These are phyloP conservation scores for Nemoura dubitans DNA, from an alignment of 2,888 invertebrate species.

Conservation along the genomic window DNA sequence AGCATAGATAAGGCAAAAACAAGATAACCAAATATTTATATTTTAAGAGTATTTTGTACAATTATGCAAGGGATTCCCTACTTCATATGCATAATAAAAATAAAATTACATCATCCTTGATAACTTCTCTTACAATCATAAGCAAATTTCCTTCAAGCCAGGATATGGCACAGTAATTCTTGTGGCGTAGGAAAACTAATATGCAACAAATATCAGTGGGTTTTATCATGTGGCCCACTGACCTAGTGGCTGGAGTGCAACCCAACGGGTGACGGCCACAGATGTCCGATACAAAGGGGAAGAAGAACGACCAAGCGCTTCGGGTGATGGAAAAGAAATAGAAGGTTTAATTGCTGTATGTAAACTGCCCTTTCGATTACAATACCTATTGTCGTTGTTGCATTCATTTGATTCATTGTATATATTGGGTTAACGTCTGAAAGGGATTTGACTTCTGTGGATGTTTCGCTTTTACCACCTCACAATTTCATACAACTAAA, in stretches of 20 bases:
- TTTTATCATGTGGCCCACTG: constrained; percentile 3
- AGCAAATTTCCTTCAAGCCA: not conserved
- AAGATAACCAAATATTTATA: not conserved
- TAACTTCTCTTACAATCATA: not conserved
- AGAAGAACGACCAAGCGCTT: not conserved
- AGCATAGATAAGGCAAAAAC: not conserved
- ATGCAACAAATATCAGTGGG: constrained; percentile 12
- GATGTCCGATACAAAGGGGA: not conserved
- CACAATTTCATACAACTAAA: too few relatives aligned
- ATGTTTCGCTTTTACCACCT: too few relatives aligned
- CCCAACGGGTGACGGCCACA: not conserved
- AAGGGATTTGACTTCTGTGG: too few relatives aligned
- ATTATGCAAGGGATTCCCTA: not conserved
- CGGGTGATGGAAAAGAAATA: not conserved
- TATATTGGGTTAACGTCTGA: too few relatives aligned
- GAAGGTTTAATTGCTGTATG: not conserved
- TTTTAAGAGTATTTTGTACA: not conserved
- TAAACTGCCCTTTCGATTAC: not conserved
- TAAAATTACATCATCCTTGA: not conserved
- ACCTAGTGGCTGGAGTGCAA: too few relatives aligned
- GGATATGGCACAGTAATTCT: not conserved
- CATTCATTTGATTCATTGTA: too few relatives aligned
- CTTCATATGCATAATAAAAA: too few relatives aligned
- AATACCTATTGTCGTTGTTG: not conserved
- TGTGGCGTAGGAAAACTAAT: not conserved